Conservation (phyloP, 92 coral and sea anemone species). For the Pocillopora meandrina region DNA sequence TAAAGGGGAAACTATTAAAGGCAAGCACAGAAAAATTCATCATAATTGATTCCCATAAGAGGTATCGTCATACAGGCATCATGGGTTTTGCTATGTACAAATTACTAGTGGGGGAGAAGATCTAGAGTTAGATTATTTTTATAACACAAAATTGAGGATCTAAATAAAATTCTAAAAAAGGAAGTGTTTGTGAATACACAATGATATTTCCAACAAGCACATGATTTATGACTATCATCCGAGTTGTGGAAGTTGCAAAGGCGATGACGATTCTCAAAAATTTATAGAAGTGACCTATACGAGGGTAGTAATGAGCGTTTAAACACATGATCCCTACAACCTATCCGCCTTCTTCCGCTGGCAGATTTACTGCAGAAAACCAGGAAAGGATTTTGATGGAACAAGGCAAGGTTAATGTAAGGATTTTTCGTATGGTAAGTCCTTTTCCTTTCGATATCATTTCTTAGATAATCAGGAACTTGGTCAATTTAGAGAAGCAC, state of each 20-base stretch:
- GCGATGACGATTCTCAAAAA: conserved; percentile 34
- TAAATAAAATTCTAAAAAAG: not conserved
- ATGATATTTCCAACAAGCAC: not conserved
- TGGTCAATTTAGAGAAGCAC: not conserved
- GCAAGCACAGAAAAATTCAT: not conserved
- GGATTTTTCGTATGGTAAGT: not conserved
- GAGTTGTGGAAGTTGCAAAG: conserved; percentile 3
- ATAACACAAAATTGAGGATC: not conserved
- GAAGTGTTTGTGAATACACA: not conserved
- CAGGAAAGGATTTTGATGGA: not conserved
- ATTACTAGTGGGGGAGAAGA: too few relatives aligned
- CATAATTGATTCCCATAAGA: not conserved
- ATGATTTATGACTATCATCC: conserved; percentile 26
- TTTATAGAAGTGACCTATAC: conserved; percentile 20
- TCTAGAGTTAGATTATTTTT: not conserved
- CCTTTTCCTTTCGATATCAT: conserved; percentile 16
- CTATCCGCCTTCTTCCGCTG: not conserved
- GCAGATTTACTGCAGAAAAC: not conserved
- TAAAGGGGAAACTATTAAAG: not conserved
- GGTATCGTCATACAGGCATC: not conserved
- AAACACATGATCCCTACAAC: not conserved
- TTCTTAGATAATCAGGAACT: not conserved
- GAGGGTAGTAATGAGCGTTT: not conserved
- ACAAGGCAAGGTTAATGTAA: not conserved
- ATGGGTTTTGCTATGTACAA: not conserved